Percentiles rank a stretch among this genome's conserved stretches.
These are phyloP conservation scores for Laupala kohalensis DNA, from an alignment of 1,140 invertebrate species.

Conservation along the genomic window DNA sequence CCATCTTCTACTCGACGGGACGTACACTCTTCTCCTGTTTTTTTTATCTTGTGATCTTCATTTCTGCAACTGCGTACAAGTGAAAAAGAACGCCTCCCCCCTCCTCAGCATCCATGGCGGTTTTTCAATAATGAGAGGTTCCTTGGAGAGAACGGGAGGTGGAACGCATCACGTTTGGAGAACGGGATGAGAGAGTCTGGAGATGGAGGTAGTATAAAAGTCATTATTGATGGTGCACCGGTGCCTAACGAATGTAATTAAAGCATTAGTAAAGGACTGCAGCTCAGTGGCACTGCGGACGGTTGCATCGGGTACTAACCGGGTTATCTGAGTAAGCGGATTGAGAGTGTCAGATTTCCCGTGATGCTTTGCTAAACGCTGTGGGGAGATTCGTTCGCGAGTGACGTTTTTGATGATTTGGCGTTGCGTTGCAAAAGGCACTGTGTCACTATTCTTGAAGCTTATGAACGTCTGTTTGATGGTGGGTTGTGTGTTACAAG, in stretches of 20 bases:
- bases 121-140: not conserved
- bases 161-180: not conserved
- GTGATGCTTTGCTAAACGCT: no score
- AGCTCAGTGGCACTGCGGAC: not conserved
- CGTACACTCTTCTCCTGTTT: not conserved
- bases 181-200: not conserved
- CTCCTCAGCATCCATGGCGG: not conserved
- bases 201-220: not conserved
- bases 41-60: not conserved
- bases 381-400: no score
- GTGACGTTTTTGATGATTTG: no score
- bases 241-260: not conserved
- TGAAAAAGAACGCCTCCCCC: not conserved
- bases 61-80: not conserved
- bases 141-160: not conserved
- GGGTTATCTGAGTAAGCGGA: not conserved
- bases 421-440: no score
- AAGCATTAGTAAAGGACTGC: not conserved
- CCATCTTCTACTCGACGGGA: not conserved
- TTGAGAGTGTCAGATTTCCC: not conserved
- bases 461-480: no score
- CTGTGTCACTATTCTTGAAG: no score
- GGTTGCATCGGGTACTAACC: not conserved
- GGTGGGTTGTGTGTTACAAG: no score
- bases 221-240: not conserved